Evolutionary conservation across 37 sponge, comb jelly and placozoan genomes (phyloP), one percentile per base, ranked within the genome.

Genomic region (Chondrilla cf. caribensis): DNA sequence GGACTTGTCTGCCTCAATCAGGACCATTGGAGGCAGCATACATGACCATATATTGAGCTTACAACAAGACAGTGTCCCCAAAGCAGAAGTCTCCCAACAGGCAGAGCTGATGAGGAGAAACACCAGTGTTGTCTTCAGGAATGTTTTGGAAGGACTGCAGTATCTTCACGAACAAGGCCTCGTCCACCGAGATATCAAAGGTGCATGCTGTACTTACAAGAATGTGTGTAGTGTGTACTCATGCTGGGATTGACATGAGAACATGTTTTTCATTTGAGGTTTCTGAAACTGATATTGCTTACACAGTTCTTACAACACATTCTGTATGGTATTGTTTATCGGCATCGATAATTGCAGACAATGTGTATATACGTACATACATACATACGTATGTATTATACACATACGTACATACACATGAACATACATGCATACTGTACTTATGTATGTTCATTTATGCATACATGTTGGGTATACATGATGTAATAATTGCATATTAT

Each of bases 131-230:
- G 35, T 67, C 68, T 67, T 67, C 17, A 67, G 68, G 4, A 29
- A 33, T 33, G 35, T 4, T 7, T 33, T 67, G 35, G 7, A 26
- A 26, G 68, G 68, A 67, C 68, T 67, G 68, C 17, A 67, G 32
- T 67, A 67, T 33, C 29, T 67, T 17, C 68, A 67, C 4, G 15
- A 33, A 33, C 68, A 67, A 33, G 35, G 5, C 31, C 2, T 67
- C 32, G 68, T 67, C 33, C 68, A 67, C 68, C 68, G 68, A 33
- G 68, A 67, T 33, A 67, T 67, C 35, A 67, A 67, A 67, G 68
- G 68, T 67, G 28, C 4, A 33, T 47, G 51, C n/a, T n/a, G n/a
- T n/a, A n/a, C n/a, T n/a, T n/a, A n/a, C n/a, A n/a, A n/a, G n/a
- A n/a, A n/a, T n/a, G n/a, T n/a, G n/a, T n/a, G n/a, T n/a, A n/a